phyloP scores from a whole-genome alignment of 2,113 vertebrate genomes.

The Erpornis zantholeuca region DNA sequence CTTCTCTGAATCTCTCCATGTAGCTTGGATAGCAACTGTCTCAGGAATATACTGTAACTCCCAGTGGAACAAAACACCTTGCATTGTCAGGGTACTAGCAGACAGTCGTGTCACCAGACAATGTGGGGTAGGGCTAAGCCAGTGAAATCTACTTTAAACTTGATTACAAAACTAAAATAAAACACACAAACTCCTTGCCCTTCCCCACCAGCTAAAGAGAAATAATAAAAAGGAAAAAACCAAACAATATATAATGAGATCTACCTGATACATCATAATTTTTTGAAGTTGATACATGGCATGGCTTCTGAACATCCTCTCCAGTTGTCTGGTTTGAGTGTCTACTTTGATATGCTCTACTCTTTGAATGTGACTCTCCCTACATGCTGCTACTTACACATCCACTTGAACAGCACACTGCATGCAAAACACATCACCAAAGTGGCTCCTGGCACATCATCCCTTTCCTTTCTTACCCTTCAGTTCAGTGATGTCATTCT shows the following conservation, averaged over 20 bases:
- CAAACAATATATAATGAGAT: not conserved
- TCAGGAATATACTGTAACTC: not conserved
- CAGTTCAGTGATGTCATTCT: not conserved
- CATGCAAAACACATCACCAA: not conserved
- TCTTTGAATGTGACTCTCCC: not conserved
- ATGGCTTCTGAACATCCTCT: not conserved
- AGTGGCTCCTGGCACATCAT: not conserved
- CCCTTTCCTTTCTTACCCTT: not conserved
- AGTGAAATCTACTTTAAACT: not conserved
- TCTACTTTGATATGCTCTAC: not conserved
- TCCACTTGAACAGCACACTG: not conserved
- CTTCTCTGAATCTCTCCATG: not conserved
- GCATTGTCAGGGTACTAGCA: not conserved
- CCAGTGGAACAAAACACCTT: not conserved
- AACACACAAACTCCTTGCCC: rapidly evolving
- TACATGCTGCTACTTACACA: not conserved
- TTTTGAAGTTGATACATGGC: not conserved
- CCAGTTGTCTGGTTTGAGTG: not conserved
- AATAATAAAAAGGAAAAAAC: rapidly evolving
- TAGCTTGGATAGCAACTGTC: not conserved
- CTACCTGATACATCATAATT: not conserved
- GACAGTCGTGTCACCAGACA: not conserved
- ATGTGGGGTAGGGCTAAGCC: not conserved
- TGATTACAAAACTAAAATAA: not conserved
- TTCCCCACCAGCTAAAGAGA: rapidly evolving